Conservation (phyloP, 2,888 invertebrate species). For the Caenorhabditis sp. region DNA sequence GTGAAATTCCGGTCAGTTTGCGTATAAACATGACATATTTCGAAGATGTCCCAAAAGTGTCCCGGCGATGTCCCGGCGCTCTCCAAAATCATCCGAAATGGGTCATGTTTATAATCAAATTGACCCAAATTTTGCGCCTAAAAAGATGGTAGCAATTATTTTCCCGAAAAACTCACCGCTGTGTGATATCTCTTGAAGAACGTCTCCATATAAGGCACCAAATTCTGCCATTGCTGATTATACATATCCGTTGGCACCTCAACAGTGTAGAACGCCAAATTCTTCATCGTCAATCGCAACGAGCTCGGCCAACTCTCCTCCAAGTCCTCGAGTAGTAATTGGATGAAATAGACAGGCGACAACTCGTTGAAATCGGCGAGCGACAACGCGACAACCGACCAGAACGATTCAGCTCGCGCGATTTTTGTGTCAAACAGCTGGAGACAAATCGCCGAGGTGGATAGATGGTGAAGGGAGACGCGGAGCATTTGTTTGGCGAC, state of each 20-base stretch:
- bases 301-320: constrained; percentile 83
- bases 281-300: constrained; percentile 83
- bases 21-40: no score
- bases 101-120: no score
- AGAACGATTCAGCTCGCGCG: constrained; percentile 76
- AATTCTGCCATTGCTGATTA: constrained; percentile 81
- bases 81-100: no score
- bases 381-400: constrained; percentile 90
- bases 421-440: constrained; percentile 77
- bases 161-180: constrained; percentile 43
- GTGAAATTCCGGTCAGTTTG: no score
- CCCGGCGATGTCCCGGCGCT: no score
- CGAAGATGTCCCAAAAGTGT: no score
- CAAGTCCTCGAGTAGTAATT: constrained; percentile 84
- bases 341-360: constrained; percentile 91
- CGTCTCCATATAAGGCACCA: constrained; percentile 86
- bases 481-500: constrained; percentile 96
- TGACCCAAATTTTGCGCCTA: no score
- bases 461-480: constrained; percentile 90
- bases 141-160: no score
- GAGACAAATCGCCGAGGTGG: constrained; percentile 93
- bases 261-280: constrained; percentile 91
- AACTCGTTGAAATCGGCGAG: constrained; percentile 94
- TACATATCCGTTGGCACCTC: constrained; percentile 79
- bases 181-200: constrained; percentile 78